Evolutionary conservation across 2,888 invertebrate genomes (phyloP), one percentile per base, ranked within the genome.

Genomic region (Azorinus chamasolen): DNA sequence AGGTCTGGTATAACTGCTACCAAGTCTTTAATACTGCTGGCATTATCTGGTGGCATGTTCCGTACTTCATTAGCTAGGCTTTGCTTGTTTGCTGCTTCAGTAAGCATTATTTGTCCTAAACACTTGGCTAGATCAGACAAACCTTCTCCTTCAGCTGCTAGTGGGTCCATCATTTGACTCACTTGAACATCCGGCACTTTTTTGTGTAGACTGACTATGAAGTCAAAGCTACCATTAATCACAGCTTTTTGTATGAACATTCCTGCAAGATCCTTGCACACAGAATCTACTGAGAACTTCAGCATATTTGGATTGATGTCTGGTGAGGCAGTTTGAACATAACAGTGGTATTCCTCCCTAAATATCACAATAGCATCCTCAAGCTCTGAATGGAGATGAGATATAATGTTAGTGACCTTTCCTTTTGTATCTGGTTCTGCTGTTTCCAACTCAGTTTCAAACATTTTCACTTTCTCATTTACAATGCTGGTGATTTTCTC

Each of bases 201-300:
- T 37, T 71, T 71, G 57, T 74, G 61, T 12, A 86, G 57, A 48
- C 86, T 83, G 53, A 87, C 83, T 25, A 88, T 83, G 76, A 83
- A 82, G 43, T 79, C 76, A 64, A 86, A 85, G 20, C 83, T 83
- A 20, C 88, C 89, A 58, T 79, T 79, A 87, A 95, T 95, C n/a
- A 96, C 92, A 5, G 96, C 95, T 92, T 83, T 77, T 65, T 83
- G 77, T 48, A 79, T 75, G 41, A 80, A 69, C 53, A 83, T 78
- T n/a, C 70, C 78, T 43, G 80, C 80, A 18, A 78, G 32, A 48
- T 80, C 80, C 54, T 45, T 51, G 6, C 72, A 53, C 45, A 75
- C 43, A 46, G 74, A 24, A 45, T 73, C 74, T 37, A 74, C 77
- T 32, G 83, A 79, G 50, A 71, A 83, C 46, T 70, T 77, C 58